Conservation (phyloP, 2,888 invertebrate genomes). For the Papilio gigon region DNA sequence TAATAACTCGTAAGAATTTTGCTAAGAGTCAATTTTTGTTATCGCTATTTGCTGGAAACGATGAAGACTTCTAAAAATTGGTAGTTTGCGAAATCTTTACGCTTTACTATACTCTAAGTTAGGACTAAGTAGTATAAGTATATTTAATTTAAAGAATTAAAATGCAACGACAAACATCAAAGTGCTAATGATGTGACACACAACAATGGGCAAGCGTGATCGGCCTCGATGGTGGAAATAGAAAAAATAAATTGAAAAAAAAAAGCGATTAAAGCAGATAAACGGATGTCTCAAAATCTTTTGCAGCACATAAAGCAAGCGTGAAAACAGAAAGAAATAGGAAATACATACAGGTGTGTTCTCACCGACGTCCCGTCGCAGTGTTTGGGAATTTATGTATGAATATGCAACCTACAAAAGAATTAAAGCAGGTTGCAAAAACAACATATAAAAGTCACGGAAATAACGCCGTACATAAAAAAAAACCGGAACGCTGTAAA, state of each 20-base stretch:
- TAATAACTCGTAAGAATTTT: background rate
- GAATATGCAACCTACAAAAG: conserved; percentile 85
- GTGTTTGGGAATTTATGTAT: conserved; percentile 78
- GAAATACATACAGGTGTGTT: conserved; percentile 88
- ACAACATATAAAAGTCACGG: conserved; percentile 59
- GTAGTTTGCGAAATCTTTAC: background rate
- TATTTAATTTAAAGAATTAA: conserved; percentile 1
- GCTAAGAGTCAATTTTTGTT: background rate
- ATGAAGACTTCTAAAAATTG: background rate
- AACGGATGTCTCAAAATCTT: conserved; percentile 25
- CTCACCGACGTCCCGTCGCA: conserved; percentile 81
- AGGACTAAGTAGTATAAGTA: too few species aligned
- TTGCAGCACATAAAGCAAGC: conserved; percentile 44
- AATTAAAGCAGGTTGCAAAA: conserved; percentile 81
- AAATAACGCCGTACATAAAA: conserved; percentile 48
- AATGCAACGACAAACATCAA: conserved; percentile 25
- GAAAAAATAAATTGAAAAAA: conserved; percentile 25
- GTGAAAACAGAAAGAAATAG: conserved; percentile 59
- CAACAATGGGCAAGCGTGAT: conserved; percentile 28
- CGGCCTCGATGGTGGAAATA: conserved; percentile 7
- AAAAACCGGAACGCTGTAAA: conserved; percentile 48
- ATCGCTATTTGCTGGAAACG: background rate
- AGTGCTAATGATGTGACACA: conserved; percentile 28
- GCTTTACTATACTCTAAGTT: background rate
- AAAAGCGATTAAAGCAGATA: conserved; percentile 34